phyloP scores from a whole-genome alignment of 2,797 vertebrate species.

The Muscicapa striata region DNA sequence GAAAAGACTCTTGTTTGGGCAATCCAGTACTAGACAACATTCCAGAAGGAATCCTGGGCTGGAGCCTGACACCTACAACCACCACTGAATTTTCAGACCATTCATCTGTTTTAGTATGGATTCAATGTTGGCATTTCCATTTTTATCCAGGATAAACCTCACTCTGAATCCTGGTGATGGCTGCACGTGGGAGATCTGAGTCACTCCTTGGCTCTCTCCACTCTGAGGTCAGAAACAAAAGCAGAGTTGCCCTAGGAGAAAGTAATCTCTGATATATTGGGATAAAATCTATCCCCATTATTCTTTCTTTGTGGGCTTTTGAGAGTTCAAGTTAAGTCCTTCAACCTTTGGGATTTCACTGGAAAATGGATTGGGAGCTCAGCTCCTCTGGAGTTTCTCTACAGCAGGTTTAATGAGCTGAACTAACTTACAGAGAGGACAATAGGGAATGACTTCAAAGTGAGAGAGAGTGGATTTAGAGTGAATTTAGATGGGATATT shows the following conservation, averaged over 20 bases:
- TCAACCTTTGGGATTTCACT: neutral
- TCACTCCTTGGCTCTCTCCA: neutral
- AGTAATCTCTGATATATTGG: neutral
- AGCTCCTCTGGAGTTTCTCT: neutral
- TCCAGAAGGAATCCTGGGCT: neutral
- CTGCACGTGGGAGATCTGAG: neutral
- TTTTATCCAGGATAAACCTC: neutral
- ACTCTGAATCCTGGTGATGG: neutral
- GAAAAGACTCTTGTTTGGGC: neutral
- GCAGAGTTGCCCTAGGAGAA: neutral
- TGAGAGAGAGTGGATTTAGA: neutral
- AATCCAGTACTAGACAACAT: rapidly evolving
- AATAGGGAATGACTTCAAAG: neutral
- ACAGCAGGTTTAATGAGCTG: neutral
- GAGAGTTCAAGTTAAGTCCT: neutral
- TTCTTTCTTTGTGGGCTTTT: neutral
- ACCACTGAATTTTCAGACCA: neutral
- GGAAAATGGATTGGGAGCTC: neutral
- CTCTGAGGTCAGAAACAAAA: conserved; percentile 23
- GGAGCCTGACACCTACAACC: neutral
- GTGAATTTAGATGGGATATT: neutral
- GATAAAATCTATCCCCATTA: neutral
- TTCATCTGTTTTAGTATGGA: neutral
- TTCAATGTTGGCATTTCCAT: neutral
- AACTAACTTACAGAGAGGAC: rapidly evolving